Base-by-base conservation (phyloP, 2,888 invertebrate genomes). In the Itoplectis maculator region DNA sequence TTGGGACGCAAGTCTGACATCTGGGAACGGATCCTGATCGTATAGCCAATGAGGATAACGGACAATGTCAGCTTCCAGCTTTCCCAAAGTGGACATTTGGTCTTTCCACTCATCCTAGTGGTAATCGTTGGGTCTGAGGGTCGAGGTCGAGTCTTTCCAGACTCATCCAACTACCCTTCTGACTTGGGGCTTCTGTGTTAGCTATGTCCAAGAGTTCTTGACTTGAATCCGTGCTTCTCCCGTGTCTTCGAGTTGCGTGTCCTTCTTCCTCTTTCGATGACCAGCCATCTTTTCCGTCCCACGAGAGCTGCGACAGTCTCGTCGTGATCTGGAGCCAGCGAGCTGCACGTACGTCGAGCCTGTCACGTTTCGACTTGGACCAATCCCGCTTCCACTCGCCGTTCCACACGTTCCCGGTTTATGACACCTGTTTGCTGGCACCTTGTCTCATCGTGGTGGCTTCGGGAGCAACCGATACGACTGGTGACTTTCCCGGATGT, bases 381-480 rank as follows among this genome's bases (percentile, higher is more conserved):
- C 87, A 61, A 68, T 73, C 76, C n/a, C 78, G 77, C 81, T 76
- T 85, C 82, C 84, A 80, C 82, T 74, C 59, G 63, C 49, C 84
- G 84, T 85, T n/a, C n/a, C 86, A 88, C 88, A 89, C 90, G 88
- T 89, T 85, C 86, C 85, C 83, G 84, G 82, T 89, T 90, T 89
- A 90, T 88, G 90, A 90, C 90, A 90, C 89, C 90, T 90, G 90
- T 90, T 90, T 90, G 88, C 88, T 85, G 81, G 23, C 82, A 15
- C 13, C 45, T 35, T 59, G 56, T 42, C 59, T 72, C 69, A 51
- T 70, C 70, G 20, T n/a, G 49, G 56, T 51, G 69, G 35, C 72
- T 72, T 66, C 73, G 47, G 72, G 80, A 74, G 73, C 78, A 84
- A 82, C 79, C 86, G 83, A 87, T 85, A 86, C 79, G 63, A 56